Conservation (phyloP, 2,797 vertebrate species). For the Propithecus perrieri region DNA sequence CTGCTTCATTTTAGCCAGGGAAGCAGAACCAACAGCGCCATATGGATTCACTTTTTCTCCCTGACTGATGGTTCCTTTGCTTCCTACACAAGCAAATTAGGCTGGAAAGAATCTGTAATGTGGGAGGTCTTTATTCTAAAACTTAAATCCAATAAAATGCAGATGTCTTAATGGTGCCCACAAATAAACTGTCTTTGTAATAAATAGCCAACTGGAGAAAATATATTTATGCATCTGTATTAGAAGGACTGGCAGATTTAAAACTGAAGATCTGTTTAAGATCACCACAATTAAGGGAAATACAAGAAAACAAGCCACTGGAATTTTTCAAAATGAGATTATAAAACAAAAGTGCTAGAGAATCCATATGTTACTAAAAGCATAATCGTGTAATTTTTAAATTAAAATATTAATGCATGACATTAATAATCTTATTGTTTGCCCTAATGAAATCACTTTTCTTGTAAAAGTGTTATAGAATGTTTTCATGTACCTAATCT, state of each 20-base stretch:
- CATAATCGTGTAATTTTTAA: slow-evolving; percentile 61
- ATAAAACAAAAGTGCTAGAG: slow-evolving; percentile 66
- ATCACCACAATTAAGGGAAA: slow-evolving; percentile 72
- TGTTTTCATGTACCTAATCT: slow-evolving; percentile 48
- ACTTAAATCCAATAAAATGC: slow-evolving; percentile 81
- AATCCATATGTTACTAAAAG: slow-evolving; percentile 70
- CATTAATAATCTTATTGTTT: slow-evolving; percentile 58
- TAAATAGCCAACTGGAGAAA: slow-evolving; percentile 75
- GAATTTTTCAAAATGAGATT: slow-evolving; percentile 70
- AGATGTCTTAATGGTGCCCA: slow-evolving; percentile 74
- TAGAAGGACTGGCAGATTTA: slow-evolving; percentile 64
- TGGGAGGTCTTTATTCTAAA: slow-evolving; percentile 81
- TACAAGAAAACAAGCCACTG: slow-evolving; percentile 75
- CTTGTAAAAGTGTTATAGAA: slow-evolving; percentile 58
- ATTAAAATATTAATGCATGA: slow-evolving; percentile 65
- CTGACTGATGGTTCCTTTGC: slow-evolving; percentile 66
- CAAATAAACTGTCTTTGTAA: slow-evolving; percentile 77
- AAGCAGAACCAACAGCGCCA: slow-evolving; percentile 61
- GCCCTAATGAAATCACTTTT: slow-evolving; percentile 62
- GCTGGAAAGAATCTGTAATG: slow-evolving; percentile 77
- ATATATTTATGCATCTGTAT: slow-evolving; percentile 72
- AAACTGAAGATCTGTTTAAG: slow-evolving; percentile 72
- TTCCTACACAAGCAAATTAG: slow-evolving; percentile 77
- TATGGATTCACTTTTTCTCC: slow-evolving; percentile 75
- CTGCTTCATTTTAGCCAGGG: slow-evolving; percentile 40